phyloP scores from a whole-genome alignment of 2,797 vertebrate genomes.

The Simalia tracyae region DNA sequence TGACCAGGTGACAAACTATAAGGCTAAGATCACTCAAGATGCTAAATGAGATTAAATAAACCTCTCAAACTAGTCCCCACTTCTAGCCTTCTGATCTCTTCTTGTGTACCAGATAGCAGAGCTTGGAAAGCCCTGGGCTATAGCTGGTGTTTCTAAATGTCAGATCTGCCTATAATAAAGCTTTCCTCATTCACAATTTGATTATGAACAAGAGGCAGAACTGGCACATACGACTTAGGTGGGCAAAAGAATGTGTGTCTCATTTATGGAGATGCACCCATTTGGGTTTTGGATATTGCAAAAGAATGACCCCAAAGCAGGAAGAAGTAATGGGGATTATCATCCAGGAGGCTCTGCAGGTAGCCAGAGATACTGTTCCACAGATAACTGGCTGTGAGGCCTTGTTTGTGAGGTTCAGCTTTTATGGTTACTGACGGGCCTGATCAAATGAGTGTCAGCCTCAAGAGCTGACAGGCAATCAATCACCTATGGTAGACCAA shows the following conservation, averaged over 20 bases:
- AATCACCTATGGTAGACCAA: background rate
- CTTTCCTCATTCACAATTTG: background rate
- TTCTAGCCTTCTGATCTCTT: background rate
- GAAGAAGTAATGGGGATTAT: background rate
- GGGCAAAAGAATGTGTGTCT: background rate
- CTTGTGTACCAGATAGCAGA: background rate
- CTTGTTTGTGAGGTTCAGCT: background rate
- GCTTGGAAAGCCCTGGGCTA: background rate
- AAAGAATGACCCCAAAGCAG: background rate
- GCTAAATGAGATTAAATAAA: slow-evolving; percentile 5
- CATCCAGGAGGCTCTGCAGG: background rate
- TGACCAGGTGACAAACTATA: background rate
- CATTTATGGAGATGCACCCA: background rate
- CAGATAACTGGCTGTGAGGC: background rate
- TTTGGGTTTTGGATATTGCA: background rate
- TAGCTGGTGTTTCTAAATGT: background rate
- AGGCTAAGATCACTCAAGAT: background rate
- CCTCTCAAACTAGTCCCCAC: background rate
- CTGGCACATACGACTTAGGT: background rate
- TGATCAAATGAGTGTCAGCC: background rate
- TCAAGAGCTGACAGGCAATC: background rate
- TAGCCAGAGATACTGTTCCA: background rate
- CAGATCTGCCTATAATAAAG: background rate
- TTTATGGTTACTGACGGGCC: background rate
- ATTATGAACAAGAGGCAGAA: background rate